A percentile compares a stretch with the other conserved stretches of the same genome.
These are phyloP conservation scores for Styela clava DNA, from an alignment of 23 tunicate genomes.

Conservation along the genomic window DNA sequence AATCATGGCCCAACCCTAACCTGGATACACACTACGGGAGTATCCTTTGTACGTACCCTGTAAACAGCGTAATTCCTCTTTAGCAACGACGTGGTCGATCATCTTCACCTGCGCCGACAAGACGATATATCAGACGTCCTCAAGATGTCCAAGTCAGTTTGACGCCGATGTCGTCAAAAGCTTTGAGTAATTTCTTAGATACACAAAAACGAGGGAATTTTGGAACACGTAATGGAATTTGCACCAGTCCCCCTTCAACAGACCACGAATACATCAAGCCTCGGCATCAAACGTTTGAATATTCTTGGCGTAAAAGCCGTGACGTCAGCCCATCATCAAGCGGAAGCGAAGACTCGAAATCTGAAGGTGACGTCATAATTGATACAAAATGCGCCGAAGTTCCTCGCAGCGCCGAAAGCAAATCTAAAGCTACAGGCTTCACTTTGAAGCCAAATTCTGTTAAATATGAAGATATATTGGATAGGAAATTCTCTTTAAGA, in stretches of 20 bases:
- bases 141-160: not conserved
- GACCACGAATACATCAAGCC: constrained; percentile 24
- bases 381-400: not conserved
- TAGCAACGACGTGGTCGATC: constrained; percentile 15
- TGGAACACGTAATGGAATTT: not conserved
- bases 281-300: not conserved
- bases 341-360: not conserved
- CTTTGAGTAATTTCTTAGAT: not conserved
- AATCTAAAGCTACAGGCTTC: not conserved
- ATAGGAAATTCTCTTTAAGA: not conserved
- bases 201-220: not conserved
- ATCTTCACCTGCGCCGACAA: constrained; percentile 8
- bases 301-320: not conserved
- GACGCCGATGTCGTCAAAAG: constrained; percentile 11
- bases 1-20: too few species aligned
- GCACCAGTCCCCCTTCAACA: constrained; percentile 7
- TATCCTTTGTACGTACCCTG: too few species aligned
- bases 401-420: not conserved
- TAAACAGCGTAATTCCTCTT: too few species aligned
- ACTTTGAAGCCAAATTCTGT: not conserved
- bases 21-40: too few species aligned
- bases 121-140: not conserved
- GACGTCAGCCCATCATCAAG: not conserved
- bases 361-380: not conserved
- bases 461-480: not conserved